Base-by-base conservation (phyloP, 2,888 invertebrate genomes). In the Netelia virgata region DNA sequence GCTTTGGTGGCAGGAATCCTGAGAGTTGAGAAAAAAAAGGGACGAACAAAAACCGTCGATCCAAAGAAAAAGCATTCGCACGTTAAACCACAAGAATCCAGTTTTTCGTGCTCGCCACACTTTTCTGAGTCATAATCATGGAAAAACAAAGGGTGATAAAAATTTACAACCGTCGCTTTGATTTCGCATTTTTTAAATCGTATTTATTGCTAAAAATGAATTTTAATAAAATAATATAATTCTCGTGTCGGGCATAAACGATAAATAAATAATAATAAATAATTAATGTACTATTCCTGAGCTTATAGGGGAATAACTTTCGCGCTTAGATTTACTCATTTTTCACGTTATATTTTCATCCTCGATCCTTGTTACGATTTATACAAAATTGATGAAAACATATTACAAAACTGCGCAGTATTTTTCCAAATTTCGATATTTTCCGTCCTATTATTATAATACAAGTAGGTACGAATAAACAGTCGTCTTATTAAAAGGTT, bases 1-100 rank as follows among this genome's bases (percentile, higher is more conserved):
- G 61, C 28, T 76, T 55, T n/a, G 36, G 28, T 55, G 43, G 66
- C 41, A 66, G 41, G 36, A n/a, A 28, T n/a, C n/a, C 11, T n/a
- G 28, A 28, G 28, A 63, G n/a, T 63, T 11, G 28, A 23, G 28
- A 28, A n/a, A 63, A 23, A 28, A 18, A 59, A 59, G 23, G 28
- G 5, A 36, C 3, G 1, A 3, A 63, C 1, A 28, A 28, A 63
- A 28, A 63, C 14, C 20, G 14, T 14, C 3, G 28, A 63, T 14
- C n/a, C 14, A 63, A 63, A 63, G 14, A 53, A 53, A 14, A 53
- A 53, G 53, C 11, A 14, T 50, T 1, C 14, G 14, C 50, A 14
- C 50, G 50, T 50, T 14, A 14, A 6, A 3, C 50, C 3, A 14
- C n/a, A n/a, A 14, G 8, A 53, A 14, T n/a, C 5, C n/a, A 10